Percentiles rank a stretch among this genome's conserved stretches.
phyloP scores from a whole-genome alignment of 2,888 invertebrate genomes.

The Thecophora atra region DNA sequence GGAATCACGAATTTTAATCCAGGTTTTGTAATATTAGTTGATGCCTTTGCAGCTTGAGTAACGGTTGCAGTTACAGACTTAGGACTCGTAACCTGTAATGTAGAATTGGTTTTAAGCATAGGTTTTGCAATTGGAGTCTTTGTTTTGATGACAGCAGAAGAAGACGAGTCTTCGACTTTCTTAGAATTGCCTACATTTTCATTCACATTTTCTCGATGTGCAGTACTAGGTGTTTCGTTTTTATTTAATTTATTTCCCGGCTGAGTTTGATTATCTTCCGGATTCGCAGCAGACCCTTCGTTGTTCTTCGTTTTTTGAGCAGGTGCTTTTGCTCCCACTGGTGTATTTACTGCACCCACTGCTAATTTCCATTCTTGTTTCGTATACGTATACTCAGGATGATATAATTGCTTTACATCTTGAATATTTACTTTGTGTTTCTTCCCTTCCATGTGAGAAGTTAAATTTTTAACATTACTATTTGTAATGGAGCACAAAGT shows the following conservation, averaged over 20 bases:
- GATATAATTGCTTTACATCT: conserved; percentile 47
- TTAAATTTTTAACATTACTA: conserved; percentile 53
- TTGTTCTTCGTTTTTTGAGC: conserved; percentile 3
- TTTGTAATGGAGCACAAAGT: conserved; percentile 52
- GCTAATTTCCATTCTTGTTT: conserved; percentile 39
- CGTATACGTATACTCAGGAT: conserved; percentile 47
- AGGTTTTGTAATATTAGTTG: conserved; percentile 1
- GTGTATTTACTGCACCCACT: background rate
- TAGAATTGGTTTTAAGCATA: background rate
- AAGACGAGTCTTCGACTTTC: background rate
- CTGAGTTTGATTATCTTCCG: conserved; percentile 6
- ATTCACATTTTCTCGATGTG: background rate
- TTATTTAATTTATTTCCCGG: background rate
- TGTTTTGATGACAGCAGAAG: background rate
- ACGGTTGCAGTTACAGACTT: background rate
- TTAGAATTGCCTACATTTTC: background rate
- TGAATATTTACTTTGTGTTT: conserved; percentile 53
- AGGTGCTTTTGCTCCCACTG: conserved; percentile 7
- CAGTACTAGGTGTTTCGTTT: background rate
- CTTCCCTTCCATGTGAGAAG: conserved; percentile 55
- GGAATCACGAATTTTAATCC: background rate
- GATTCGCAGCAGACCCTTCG: background rate
- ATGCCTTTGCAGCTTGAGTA: background rate
- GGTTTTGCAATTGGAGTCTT: background rate
- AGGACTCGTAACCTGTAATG: background rate